These are phyloP conservation scores for Endotricha flammealis DNA, from an alignment of 2,888 invertebrate species.

Conservation along the genomic window DNA sequence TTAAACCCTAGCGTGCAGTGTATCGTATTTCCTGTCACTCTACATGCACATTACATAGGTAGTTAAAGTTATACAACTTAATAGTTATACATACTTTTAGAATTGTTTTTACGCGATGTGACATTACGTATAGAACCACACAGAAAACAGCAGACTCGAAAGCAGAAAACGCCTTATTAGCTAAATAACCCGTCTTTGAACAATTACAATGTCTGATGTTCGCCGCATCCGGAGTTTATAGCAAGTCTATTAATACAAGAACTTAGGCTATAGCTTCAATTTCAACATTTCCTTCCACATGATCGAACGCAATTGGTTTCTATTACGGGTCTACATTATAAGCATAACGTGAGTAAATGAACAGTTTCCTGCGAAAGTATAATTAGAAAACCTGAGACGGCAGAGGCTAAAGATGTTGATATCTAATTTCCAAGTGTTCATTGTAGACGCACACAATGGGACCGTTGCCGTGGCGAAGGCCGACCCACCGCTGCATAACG, in stretches of 20 bases:
- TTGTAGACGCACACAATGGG: constrained; percentile 63
- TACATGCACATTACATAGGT: too few relatives aligned
- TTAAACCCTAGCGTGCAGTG: too few relatives aligned
- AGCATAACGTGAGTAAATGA: constrained; percentile 25
- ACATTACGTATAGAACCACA: too few relatives aligned
- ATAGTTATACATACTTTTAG: too few relatives aligned
- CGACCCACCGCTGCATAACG: constrained; percentile 63
- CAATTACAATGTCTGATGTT: constrained; percentile 30
- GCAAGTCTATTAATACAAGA: constrained; percentile 30
- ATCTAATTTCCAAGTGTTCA: constrained; percentile 70
- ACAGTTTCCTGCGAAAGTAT: constrained; percentile 38
- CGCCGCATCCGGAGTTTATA: constrained; percentile 32
- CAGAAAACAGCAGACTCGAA: too few relatives aligned
- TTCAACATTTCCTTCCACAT: constrained; percentile 2
- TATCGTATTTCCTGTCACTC: too few relatives aligned
- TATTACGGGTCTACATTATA: too few relatives aligned
- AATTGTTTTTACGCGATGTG: too few relatives aligned
- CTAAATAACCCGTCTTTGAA: too few relatives aligned
- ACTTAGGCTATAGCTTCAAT: constrained; percentile 1
- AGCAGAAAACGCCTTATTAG: constrained; percentile 30
- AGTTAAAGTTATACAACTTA: too few relatives aligned
- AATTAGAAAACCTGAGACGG: constrained; percentile 46
- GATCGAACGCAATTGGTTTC: constrained; percentile 8
- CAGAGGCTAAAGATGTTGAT: constrained; percentile 53
- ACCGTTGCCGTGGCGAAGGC: constrained; percentile 70